Evolutionary conservation across 2,797 vertebrate species (phyloP).

Genomic region (Mus minutoides): DNA sequence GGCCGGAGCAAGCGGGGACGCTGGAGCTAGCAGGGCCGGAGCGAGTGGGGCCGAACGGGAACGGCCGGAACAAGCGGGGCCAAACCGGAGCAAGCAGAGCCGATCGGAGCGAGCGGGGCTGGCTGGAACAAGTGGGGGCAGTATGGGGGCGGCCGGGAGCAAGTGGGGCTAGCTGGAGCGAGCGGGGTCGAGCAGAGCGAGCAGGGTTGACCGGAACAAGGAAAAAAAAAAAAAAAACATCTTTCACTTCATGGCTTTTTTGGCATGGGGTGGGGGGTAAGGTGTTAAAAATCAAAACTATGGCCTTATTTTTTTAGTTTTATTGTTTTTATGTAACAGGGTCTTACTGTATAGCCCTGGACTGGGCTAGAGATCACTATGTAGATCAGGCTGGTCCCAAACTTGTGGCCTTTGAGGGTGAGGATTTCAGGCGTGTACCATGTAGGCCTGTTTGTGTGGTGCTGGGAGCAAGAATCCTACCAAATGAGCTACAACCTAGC

Average conservation of each 20-base stretch:
- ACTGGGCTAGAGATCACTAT: neutral
- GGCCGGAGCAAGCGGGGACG: too few species aligned
- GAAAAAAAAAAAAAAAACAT: neutral
- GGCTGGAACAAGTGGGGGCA: too few species aligned
- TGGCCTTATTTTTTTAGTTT: neutral
- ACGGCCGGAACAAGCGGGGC: too few species aligned
- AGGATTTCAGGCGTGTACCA: neutral
- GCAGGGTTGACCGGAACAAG: too few species aligned
- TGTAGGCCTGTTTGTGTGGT: neutral
- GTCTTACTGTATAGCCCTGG: neutral
- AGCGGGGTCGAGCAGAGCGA: too few species aligned
- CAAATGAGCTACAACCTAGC: neutral
- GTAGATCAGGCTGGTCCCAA: neutral
- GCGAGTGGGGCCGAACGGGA: too few species aligned
- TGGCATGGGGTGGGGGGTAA: neutral
- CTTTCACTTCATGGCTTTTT: neutral
- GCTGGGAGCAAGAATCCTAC: neutral
- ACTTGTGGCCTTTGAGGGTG: neutral
- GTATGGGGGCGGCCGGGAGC: too few species aligned
- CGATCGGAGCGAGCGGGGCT: too few species aligned
- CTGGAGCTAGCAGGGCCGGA: too few species aligned
- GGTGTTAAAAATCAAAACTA: neutral
- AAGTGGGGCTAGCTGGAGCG: too few species aligned
- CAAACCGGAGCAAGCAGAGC: too few species aligned
- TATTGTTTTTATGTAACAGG: neutral